Evolutionary conservation across 2,113 vertebrate species (phyloP).

Genomic region (Ailuropoda melanoleuca): DNA sequence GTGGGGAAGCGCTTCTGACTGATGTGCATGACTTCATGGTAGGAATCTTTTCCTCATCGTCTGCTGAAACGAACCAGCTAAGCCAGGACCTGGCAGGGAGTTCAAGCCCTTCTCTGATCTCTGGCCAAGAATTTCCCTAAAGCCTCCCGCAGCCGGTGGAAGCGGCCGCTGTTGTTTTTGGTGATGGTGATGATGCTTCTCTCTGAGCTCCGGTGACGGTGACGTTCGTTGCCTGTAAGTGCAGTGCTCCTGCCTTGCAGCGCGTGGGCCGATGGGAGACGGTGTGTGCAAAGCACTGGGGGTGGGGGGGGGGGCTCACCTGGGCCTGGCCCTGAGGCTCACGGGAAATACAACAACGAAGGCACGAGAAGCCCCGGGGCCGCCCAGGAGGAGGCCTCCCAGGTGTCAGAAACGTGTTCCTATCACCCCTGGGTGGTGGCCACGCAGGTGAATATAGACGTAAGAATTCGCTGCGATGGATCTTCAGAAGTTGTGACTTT

Average conservation of each 20-base stretch:
- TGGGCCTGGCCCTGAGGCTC: not conserved
- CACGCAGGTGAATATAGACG: not conserved
- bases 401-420: not conserved
- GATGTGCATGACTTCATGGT: not conserved
- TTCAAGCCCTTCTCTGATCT: not conserved
- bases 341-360: rapidly evolving
- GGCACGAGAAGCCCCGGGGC: not conserved
- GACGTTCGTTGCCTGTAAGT: slow-evolving; percentile 22
- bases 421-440: no score
- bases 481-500: not conserved
- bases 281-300: no score
- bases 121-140: not conserved
- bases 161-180: not conserved
- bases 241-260: not conserved
- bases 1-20: not conserved
- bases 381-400: not conserved
- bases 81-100: not conserved
- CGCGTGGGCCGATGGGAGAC: rapidly evolving
- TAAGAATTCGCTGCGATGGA: not conserved
- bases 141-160: rapidly evolving
- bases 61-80: not conserved
- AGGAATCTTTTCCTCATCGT: not conserved
- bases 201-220: not conserved
- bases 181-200: not conserved
- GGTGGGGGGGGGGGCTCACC: not conserved